Percentiles rank a stretch among this genome's conserved stretches.
These are phyloP conservation scores for Macrochelys suwanniensis DNA, from an alignment of 2,797 vertebrate species.

Conservation along the genomic window DNA sequence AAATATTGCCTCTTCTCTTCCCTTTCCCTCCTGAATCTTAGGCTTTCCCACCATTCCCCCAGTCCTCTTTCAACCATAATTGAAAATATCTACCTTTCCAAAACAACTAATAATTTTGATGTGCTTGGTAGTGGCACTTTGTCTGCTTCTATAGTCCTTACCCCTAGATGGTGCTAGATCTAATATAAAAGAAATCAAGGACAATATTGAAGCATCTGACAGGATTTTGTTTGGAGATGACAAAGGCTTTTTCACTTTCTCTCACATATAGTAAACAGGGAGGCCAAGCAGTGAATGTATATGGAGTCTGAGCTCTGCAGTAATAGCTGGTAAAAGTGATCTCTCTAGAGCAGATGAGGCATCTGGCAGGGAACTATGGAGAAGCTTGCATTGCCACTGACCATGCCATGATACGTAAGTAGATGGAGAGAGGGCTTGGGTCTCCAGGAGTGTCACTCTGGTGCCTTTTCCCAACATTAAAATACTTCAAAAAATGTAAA, in stretches of 20 bases:
- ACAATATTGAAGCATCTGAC: background rate
- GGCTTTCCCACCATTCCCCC: constrained; percentile 55
- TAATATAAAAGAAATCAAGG: background rate
- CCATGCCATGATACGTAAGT: background rate
- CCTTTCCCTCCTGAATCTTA: constrained; percentile 70
- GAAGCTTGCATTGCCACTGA: background rate
- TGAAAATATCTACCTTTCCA: constrained; percentile 61
- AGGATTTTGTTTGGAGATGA: background rate
- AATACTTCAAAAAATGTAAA: background rate
- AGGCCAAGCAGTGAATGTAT: background rate
- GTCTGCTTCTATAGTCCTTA: constrained; percentile 1
- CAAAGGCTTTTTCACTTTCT: background rate
- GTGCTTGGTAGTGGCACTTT: background rate
- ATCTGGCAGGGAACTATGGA: background rate
- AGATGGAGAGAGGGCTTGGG: background rate
- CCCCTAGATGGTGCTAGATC: background rate
- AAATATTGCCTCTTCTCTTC: constrained; percentile 71
- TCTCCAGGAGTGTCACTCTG: background rate
- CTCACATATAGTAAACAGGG: background rate
- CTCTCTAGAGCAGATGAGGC: background rate
- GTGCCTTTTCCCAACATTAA: background rate
- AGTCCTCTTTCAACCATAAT: constrained; percentile 48
- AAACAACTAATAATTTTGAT: background rate
- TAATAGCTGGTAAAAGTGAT: background rate
- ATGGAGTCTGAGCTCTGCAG: background rate